Evolutionary conservation across 2,113 vertebrate genomes (phyloP).

Genomic region (Tychaedon coryphoeus): DNA sequence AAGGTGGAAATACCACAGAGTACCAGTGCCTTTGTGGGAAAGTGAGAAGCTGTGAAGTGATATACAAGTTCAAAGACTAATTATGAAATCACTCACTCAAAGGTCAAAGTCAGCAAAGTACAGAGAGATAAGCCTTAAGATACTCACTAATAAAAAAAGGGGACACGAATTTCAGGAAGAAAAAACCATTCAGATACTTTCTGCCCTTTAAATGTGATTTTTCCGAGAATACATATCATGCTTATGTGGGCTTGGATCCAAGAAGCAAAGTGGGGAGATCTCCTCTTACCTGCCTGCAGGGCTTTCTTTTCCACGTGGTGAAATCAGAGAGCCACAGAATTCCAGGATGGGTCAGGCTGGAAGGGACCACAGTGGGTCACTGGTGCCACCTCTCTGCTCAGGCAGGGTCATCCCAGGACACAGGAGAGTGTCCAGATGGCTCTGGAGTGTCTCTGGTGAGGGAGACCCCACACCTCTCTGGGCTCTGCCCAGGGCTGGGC

Average conservation of each 20-base stretch:
- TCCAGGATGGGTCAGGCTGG: neutral
- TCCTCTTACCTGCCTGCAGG: neutral
- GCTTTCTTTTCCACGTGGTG: neutral
- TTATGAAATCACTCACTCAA: constrained; percentile 55
- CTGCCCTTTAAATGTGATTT: constrained; percentile 2
- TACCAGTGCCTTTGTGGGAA: constrained; percentile 54
- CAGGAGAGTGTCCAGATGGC: rapidly evolving
- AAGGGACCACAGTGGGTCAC: neutral
- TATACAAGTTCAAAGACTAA: constrained; percentile 54
- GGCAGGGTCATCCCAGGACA: neutral
- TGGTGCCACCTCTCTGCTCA: neutral
- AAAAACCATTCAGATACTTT: neutral
- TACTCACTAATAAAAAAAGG: neutral
- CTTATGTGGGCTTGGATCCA: neutral
- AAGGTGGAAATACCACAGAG: constrained; percentile 64
- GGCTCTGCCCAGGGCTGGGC: neutral
- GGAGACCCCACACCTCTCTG: neutral
- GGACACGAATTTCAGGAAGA: constrained; percentile 33
- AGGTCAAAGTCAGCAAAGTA: constrained; percentile 58
- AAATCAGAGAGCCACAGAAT: neutral
- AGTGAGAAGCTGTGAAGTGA: constrained; percentile 45
- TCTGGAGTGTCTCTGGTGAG: neutral
- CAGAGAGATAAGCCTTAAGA: constrained; percentile 59
- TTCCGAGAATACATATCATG: neutral
- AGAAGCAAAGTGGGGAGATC: neutral